Evolutionary conservation across 2,113 vertebrate genomes (phyloP).

Genomic region (Anhinga rufa): DNA sequence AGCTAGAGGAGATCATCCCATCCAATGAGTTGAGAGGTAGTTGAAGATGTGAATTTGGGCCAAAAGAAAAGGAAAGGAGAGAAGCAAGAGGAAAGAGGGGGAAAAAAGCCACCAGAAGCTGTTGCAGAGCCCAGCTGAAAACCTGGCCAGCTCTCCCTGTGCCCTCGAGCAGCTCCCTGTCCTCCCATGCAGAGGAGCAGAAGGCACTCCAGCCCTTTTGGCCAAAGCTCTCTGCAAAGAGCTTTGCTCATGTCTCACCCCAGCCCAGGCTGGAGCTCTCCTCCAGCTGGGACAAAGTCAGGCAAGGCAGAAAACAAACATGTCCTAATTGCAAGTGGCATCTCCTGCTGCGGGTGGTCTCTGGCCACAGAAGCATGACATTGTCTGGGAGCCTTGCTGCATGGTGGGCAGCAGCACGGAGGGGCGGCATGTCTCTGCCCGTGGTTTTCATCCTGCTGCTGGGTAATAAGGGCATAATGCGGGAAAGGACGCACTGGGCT

Average conservation of each 20-base stretch:
- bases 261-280: background rate
- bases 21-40: accelerated
- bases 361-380: background rate
- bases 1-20: background rate
- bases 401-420: background rate
- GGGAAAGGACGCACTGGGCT: background rate
- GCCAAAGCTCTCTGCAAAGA: background rate
- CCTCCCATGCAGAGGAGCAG: background rate
- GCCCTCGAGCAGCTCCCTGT: background rate
- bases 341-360: conserved; percentile 18
- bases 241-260: background rate
- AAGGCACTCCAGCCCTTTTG: background rate
- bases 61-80: background rate
- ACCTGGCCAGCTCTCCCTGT: background rate
- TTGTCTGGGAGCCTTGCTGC: background rate
- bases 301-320: background rate
- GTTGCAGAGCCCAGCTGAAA: background rate
- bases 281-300: background rate
- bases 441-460: background rate
- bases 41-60: background rate
- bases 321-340: conserved; percentile 45
- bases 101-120: background rate
- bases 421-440: background rate
- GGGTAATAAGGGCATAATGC: background rate
- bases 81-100: background rate